These are phyloP conservation scores for Origma solitaria DNA, from an alignment of 2,113 vertebrate genomes.

Conservation along the genomic window DNA sequence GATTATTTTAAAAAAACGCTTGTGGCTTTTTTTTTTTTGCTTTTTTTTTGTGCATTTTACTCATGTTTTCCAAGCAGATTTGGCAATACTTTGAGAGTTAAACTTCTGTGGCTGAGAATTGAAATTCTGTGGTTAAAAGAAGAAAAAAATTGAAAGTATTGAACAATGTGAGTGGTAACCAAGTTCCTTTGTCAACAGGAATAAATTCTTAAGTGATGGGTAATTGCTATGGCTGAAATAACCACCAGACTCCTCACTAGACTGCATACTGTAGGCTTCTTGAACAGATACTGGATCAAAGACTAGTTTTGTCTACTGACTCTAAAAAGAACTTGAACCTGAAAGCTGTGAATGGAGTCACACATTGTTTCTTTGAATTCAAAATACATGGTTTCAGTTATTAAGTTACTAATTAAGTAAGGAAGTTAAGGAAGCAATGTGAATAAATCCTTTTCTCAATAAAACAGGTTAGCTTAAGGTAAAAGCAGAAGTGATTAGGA, in stretches of 20 bases:
- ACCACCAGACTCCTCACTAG: background rate
- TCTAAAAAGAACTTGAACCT: background rate
- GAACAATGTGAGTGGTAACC: background rate
- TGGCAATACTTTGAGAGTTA: background rate
- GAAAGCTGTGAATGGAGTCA: background rate
- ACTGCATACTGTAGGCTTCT: background rate
- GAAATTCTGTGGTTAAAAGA: background rate
- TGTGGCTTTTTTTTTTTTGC: rapidly evolving
- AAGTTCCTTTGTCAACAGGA: background rate
- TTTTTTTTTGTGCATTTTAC: background rate
- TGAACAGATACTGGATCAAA: background rate
- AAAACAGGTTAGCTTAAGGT: background rate
- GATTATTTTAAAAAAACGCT: background rate
- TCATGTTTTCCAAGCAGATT: background rate
- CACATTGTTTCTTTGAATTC: background rate
- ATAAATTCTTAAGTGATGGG: background rate
- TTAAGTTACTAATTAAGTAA: background rate
- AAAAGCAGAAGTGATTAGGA: background rate
- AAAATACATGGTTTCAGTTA: background rate
- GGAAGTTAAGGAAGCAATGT: background rate
- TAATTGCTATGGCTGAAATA: background rate
- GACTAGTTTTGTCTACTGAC: background rate
- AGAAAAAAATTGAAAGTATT: background rate
- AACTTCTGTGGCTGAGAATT: background rate
- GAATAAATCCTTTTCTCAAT: background rate